These are phyloP conservation scores for Sinonovacula constricta DNA, from an alignment of 1,140 invertebrate species.

Conservation along the genomic window DNA sequence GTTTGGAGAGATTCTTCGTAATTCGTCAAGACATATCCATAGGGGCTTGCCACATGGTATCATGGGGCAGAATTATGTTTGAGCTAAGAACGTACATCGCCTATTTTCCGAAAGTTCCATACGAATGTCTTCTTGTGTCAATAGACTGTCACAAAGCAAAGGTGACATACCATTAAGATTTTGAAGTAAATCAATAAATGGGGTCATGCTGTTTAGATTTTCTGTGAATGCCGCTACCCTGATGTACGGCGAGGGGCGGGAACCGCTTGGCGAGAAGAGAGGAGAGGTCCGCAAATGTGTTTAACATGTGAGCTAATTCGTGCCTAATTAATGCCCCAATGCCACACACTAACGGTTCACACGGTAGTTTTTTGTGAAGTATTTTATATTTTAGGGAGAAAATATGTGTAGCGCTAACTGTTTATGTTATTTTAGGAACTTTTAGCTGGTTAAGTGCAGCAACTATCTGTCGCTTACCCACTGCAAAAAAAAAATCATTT, in stretches of 20 bases:
- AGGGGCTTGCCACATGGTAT: not conserved
- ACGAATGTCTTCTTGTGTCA: conserved; percentile 2
- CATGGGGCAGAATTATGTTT: not conserved
- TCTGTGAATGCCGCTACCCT: not conserved
- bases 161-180: conserved; percentile 5
- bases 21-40: not conserved
- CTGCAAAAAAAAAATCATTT: too few relatives aligned
- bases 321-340: conserved; percentile 27
- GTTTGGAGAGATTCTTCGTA: not conserved
- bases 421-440: too few relatives aligned
- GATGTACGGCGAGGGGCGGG: conserved; percentile 46
- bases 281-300: conserved; percentile 18
- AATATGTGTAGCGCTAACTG: too few relatives aligned
- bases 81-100: conserved; percentile 11
- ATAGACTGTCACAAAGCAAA: conserved; percentile 9
- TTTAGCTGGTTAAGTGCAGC: too few relatives aligned
- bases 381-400: too few relatives aligned
- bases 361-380: too few relatives aligned
- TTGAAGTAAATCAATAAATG: conserved; percentile 42
- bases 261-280: not conserved
- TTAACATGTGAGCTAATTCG: conserved; percentile 39
- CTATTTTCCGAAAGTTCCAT: conserved; percentile 32
- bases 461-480: too few relatives aligned
- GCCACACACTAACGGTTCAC: conserved; percentile 33
- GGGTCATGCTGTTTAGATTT: conserved; percentile 27